Conservation (phyloP, 2,888 invertebrate genomes). For the Coecobrya sp. region DNA sequence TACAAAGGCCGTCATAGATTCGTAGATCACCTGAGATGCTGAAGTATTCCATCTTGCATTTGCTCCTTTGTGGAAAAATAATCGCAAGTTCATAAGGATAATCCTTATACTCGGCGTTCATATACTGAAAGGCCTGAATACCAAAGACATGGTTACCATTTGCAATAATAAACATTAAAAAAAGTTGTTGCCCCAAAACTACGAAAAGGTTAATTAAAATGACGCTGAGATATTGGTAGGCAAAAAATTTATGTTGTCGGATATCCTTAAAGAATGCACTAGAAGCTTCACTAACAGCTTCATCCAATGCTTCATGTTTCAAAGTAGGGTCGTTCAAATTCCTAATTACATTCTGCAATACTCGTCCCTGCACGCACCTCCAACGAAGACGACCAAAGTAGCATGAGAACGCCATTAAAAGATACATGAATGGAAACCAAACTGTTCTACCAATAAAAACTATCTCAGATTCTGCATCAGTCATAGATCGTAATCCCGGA, state of each 20-base stretch:
- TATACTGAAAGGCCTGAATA: neutral
- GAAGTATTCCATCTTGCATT: neutral
- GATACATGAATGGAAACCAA: neutral
- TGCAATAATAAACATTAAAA: neutral
- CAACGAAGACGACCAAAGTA: neutral
- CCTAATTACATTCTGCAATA: neutral
- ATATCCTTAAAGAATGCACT: neutral
- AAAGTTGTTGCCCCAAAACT: neutral
- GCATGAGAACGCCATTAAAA: neutral
- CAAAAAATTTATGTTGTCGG: neutral
- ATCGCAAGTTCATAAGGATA: neutral
- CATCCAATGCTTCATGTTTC: neutral
- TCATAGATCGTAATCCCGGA: neutral
- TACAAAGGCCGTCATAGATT: neutral
- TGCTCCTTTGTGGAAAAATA: neutral
- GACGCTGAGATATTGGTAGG: neutral
- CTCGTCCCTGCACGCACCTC: neutral
- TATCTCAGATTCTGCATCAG: neutral
- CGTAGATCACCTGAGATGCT: neutral
- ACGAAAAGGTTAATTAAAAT: neutral
- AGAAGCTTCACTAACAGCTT: neutral
- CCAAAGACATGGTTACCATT: neutral
- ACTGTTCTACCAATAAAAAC: neutral
- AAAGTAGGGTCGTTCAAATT: neutral
- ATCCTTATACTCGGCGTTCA: neutral